Evolutionary conservation across 2,113 vertebrate species (phyloP).

Genomic region (Mormyrus lacerda): DNA sequence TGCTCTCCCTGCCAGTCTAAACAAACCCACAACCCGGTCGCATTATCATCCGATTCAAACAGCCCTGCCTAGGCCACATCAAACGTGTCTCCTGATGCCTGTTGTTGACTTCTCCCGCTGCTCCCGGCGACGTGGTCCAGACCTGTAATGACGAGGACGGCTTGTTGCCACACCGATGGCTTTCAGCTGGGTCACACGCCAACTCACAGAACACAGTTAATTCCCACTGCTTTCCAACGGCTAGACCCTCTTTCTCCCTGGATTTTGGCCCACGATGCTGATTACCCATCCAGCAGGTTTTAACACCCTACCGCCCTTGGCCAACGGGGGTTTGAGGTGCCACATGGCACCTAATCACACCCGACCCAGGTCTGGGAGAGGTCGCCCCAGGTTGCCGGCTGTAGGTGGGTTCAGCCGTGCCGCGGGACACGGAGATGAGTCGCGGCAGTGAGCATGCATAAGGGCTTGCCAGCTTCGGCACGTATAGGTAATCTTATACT

Average conservation of each 20-base stretch:
- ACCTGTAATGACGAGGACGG: background rate
- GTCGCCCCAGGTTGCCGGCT: background rate
- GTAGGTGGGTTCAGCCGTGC: background rate
- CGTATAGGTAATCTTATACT: background rate
- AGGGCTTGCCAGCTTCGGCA: background rate
- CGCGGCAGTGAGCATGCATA: background rate
- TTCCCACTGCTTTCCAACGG: background rate
- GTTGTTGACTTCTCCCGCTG: background rate
- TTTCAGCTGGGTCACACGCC: background rate
- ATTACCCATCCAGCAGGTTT: background rate
- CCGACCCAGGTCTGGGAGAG: background rate
- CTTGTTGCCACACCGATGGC: background rate
- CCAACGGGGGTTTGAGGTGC: background rate
- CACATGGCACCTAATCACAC: background rate
- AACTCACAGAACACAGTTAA: background rate
- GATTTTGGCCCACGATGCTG: background rate
- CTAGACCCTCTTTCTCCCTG: background rate
- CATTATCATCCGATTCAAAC: slow-evolving; percentile 31
- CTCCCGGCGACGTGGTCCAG: background rate
- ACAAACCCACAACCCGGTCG: slow-evolving; percentile 42
- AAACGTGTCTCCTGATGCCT: background rate
- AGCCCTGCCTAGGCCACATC: background rate
- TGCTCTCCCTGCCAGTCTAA: slow-evolving; percentile 58
- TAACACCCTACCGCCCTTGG: background rate
- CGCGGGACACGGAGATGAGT: background rate